Conservation (phyloP, 2,113 vertebrate genomes). For the Cichladusa arquata region DNA sequence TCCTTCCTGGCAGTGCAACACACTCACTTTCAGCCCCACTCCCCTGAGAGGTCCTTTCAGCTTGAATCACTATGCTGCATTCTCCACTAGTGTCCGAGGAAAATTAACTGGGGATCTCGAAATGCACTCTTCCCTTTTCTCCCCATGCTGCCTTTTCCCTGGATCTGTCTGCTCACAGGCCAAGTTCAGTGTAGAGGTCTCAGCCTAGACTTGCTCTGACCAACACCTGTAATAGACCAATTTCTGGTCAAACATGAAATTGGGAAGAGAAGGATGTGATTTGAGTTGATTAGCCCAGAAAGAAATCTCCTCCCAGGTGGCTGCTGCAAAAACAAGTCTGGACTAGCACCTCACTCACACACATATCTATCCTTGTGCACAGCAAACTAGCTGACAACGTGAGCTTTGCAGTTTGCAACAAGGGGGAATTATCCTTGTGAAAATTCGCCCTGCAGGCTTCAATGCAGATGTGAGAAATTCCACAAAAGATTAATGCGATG, state of each 20-base stretch:
- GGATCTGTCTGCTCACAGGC: neutral
- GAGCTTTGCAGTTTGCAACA: neutral
- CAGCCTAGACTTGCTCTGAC: neutral
- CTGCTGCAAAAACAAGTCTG: neutral
- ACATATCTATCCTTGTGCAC: neutral
- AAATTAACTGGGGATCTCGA: accelerated
- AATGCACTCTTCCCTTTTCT: neutral
- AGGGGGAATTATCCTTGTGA: neutral
- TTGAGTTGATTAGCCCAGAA: neutral
- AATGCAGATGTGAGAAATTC: slow-evolving; percentile 40
- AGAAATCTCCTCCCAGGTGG: neutral
- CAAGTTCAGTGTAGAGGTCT: neutral
- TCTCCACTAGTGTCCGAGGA: neutral
- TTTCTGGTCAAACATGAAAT: neutral
- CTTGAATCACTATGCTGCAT: neutral
- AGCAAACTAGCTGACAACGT: neutral
- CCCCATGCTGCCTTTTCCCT: neutral
- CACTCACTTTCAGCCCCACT: neutral
- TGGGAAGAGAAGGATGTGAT: neutral
- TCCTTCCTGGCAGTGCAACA: neutral
- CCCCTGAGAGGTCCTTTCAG: neutral
- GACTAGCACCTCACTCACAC: neutral
- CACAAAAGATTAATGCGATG: neutral
- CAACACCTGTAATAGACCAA: neutral
- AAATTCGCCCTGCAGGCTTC: slow-evolving; percentile 8